phyloP scores from a whole-genome alignment of 2,888 invertebrate species.

The Xylocampa areola region DNA sequence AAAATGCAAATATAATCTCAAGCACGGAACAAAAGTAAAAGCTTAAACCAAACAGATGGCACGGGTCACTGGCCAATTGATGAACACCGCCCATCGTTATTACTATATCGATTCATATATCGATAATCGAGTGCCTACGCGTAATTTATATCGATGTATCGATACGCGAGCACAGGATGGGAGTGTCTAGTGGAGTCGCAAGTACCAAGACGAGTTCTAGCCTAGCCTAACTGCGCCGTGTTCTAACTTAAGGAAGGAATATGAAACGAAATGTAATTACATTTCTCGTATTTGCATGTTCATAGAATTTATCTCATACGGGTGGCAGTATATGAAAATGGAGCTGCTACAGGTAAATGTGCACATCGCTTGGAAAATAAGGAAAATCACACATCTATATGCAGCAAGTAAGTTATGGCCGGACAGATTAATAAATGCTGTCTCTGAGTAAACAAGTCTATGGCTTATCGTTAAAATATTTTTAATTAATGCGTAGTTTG shows the following conservation, averaged over 20 bases:
- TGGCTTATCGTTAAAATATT: background rate
- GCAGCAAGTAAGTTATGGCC: background rate
- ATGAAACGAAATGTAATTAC: constrained; percentile 69
- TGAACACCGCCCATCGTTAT: constrained; percentile 65
- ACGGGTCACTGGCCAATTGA: constrained; percentile 72
- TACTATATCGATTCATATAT: constrained; percentile 70
- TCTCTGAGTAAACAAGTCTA: constrained; percentile 3
- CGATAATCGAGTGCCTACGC: constrained; percentile 65
- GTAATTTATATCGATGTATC: constrained; percentile 62
- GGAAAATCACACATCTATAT: background rate
- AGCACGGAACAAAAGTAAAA: constrained; percentile 38
- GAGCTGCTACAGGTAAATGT: constrained; percentile 20
- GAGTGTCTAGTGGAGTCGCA: constrained; percentile 69
- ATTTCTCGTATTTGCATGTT: constrained; percentile 50
- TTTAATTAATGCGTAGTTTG: constrained; percentile 11
- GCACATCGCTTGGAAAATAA: constrained; percentile 9
- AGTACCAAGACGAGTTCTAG: constrained; percentile 76
- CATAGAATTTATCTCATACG: constrained; percentile 44
- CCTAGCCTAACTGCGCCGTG: constrained; percentile 58
- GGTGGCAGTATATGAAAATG: constrained; percentile 5
- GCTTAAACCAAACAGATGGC: constrained; percentile 66
- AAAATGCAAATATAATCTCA: constrained; percentile 24
- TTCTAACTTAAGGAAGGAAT: constrained; percentile 69
- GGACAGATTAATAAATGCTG: constrained; percentile 9
- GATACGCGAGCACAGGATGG: constrained; percentile 63